These are phyloP conservation scores for Galaxea fascicularis DNA, from an alignment of 92 coral and sea anemone species.

Conservation along the genomic window DNA sequence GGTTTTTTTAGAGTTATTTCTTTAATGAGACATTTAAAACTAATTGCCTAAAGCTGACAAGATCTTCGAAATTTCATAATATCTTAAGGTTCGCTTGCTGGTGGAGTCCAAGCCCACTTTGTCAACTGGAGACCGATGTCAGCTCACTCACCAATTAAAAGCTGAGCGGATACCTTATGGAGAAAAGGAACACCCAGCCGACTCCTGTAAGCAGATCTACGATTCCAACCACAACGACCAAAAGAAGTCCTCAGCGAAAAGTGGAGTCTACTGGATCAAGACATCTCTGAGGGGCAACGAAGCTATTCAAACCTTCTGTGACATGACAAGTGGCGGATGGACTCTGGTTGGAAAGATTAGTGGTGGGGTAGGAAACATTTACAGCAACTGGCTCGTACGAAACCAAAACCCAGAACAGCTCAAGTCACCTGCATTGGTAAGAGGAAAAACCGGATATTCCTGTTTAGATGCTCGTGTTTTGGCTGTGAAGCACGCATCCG, in stretches of 20 bases:
- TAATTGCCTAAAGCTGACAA: not conserved
- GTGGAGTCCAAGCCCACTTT: conserved; percentile 65
- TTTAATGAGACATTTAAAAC: not conserved
- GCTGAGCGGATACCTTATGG: conserved; percentile 22
- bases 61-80: no score
- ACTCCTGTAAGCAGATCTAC: conserved; percentile 82
- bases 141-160: conserved; percentile 28
- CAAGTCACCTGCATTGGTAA: conserved; percentile 44
- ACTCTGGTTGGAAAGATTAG: conserved; percentile 91
- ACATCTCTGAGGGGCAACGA: conserved; percentile 50
- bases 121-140: conserved; percentile 61
- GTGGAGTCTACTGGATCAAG: conserved; percentile 87
- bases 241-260: conserved; percentile 51
- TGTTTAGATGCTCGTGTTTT: conserved; percentile 82
- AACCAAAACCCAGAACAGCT: conserved; percentile 58
- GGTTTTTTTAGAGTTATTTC: not conserved
- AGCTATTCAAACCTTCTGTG: conserved; percentile 78
- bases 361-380: conserved; percentile 69
- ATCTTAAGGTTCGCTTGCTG: conserved; percentile 21
- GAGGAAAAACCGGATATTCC: conserved; percentile 31
- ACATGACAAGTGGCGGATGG: conserved; percentile 90
- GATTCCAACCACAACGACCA: no score
- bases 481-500: conserved; percentile 74
- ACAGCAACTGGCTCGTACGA: conserved; percentile 67
- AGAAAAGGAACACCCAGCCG: conserved; percentile 64